Evolutionary conservation across 2,113 vertebrate genomes (phyloP), one percentile per base, ranked within the genome.

Genomic region (Pan troglodytes): DNA sequence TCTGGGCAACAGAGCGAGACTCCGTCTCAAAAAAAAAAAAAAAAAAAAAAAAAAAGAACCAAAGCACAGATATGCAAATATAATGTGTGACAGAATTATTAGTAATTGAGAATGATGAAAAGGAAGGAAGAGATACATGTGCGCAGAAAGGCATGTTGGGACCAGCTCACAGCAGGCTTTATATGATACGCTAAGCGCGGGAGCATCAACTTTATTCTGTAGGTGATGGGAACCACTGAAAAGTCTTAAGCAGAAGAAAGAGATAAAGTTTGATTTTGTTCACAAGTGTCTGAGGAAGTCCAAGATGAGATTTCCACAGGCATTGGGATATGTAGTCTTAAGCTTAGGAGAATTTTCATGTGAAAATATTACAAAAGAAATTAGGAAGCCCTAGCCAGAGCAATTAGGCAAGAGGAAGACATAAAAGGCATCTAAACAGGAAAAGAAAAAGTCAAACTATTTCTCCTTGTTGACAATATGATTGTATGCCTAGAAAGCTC

Each of bases 151-250:
- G 16, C 14, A 48, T 22, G 45, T 45, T 23, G 32, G 32, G 52
- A 8, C 38, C 27, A 38, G 38, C 45, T 76, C 6, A 0, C 35
- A 14, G 9, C 11, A 48, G 55, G 23, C 4, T 83, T 80, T 61
- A 2, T 5, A 14, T 4, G 7, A 10, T 40, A 25, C 13, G 8
- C 20, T 32, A 70, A 55, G 32, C 0, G 0, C 0, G 30, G 38
- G 48, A 4, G 4, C 11, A 9, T 78, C 5, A 5, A 0, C 52
- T 78, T 79, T 30, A 72, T 64, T 86, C 68, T 76, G 5, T 30
- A 72, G 64, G 32, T 30, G 30, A 64, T 40, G 38, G 22, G 30
- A 81, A n/a, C 14, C 8, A 25, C 16, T 40, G n/a, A 25, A 76
- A 92, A 35, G 12, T 73, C 45, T 45, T 67, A 40, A n/a, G 11